Conservation (phyloP, 2,888 invertebrate genomes). For the Cyclophora punctaria region DNA sequence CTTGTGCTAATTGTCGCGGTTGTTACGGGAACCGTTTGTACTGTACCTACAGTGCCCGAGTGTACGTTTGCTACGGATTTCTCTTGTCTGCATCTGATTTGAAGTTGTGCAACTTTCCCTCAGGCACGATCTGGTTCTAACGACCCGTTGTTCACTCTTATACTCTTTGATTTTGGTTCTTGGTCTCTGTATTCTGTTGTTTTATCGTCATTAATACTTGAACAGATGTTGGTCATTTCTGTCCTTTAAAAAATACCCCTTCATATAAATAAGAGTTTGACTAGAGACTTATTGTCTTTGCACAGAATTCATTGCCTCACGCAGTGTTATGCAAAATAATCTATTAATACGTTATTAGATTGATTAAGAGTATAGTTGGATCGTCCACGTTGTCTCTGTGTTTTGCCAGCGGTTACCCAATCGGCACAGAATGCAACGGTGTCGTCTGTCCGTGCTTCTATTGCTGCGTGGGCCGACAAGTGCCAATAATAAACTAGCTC, state of each 20-base stretch:
- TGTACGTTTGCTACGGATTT: constrained; percentile 45
- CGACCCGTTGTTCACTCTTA: constrained; percentile 27
- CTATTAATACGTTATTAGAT: too few species aligned
- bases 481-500: constrained; percentile 31
- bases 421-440: constrained; percentile 52
- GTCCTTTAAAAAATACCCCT: too few species aligned
- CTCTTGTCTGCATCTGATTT: constrained; percentile 59
- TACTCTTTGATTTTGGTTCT: constrained; percentile 21
- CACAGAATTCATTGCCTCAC: too few species aligned
- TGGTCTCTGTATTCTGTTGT: too few species aligned
- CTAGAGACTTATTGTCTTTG: too few species aligned
- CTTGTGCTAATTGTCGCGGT: constrained; percentile 58
- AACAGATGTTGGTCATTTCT: too few species aligned
- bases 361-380: constrained; percentile 17
- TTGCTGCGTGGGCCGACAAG: constrained; percentile 23
- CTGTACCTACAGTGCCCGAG: constrained; percentile 33
- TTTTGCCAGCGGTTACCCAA: constrained; percentile 46
- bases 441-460: constrained; percentile 33
- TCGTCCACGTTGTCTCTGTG: constrained; percentile 19
- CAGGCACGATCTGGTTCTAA: constrained; percentile 56
- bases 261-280: too few species aligned
- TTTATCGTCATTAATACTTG: too few species aligned
- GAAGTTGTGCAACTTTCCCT: constrained; percentile 57
- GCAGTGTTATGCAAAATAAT: too few species aligned
- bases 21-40: constrained; percentile 43